phyloP scores from a whole-genome alignment of 2,888 invertebrate species.

The Bugula neritina region DNA sequence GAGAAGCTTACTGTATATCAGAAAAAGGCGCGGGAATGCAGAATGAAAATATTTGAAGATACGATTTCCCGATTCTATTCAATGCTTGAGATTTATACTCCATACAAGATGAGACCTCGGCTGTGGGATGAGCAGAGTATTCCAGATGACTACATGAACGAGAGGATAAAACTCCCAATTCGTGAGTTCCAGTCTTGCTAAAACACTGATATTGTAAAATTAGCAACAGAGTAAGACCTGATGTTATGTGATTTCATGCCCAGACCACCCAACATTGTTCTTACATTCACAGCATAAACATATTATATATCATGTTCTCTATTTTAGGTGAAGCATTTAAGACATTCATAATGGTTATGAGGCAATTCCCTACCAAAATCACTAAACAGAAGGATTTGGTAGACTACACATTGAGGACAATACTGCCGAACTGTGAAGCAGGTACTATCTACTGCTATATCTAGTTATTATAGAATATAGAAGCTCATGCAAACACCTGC shows the following conservation, averaged over 20 bases:
- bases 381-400: slow-evolving; percentile 19
- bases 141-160: not conserved
- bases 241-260: no score
- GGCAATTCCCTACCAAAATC: slow-evolving; percentile 21
- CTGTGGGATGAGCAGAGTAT: slow-evolving; percentile 21
- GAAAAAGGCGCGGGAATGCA: not conserved
- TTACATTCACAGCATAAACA: no score
- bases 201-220: no score
- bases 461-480: no score
- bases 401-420: not conserved
- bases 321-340: slow-evolving; percentile 18
- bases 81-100: slow-evolving; percentile 3
- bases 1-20: not conserved
- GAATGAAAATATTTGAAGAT: slow-evolving; percentile 22
- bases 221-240: no score
- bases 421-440: slow-evolving; percentile 21
- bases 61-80: slow-evolving; percentile 1
- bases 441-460: not conserved
- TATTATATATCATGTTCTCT: no score
- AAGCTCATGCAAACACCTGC: no score
- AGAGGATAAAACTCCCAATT: slow-evolving; percentile 10
- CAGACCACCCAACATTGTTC: no score
- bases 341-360: slow-evolving; percentile 15
- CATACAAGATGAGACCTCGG: slow-evolving; percentile 19
- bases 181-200: not conserved